Evolutionary conservation across 2,797 vertebrate genomes (phyloP).

Genomic region (Catharus ustulatus): DNA sequence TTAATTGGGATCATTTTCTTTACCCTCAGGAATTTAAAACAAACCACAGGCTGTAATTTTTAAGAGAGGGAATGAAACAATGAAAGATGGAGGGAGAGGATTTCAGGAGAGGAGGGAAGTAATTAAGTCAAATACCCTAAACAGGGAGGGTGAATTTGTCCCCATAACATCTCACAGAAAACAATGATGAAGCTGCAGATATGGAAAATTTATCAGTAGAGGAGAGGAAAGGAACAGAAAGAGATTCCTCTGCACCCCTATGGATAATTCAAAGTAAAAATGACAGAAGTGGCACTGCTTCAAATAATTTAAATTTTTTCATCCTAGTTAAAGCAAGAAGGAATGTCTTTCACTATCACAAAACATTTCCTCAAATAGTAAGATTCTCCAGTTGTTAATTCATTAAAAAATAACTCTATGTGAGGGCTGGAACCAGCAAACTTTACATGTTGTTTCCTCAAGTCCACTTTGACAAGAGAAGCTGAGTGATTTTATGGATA

Average conservation of each 20-base stretch:
- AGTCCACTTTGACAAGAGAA: background rate
- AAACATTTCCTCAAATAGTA: background rate
- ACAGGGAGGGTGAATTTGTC: background rate
- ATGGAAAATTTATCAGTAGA: background rate
- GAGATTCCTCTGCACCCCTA: background rate
- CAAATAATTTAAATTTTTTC: background rate
- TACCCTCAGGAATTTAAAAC: background rate
- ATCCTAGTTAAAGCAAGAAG: background rate
- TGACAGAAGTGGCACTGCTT: background rate
- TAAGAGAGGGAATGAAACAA: background rate
- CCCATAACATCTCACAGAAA: background rate
- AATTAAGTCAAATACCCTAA: background rate
- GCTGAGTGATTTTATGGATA: background rate
- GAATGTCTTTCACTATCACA: background rate
- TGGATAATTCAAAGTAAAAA: background rate
- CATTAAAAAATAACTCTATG: background rate
- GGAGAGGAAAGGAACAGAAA: background rate
- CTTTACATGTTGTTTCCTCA: rapidly evolving
- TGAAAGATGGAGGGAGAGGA: background rate
- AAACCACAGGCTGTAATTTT: background rate
- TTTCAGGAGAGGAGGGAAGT: background rate
- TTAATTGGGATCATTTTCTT: background rate
- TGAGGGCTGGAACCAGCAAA: background rate
- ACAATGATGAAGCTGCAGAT: background rate
- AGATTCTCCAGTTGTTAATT: background rate